Conservation (phyloP, 1,140 invertebrate genomes). For the Acromyrmex heyeri region DNA sequence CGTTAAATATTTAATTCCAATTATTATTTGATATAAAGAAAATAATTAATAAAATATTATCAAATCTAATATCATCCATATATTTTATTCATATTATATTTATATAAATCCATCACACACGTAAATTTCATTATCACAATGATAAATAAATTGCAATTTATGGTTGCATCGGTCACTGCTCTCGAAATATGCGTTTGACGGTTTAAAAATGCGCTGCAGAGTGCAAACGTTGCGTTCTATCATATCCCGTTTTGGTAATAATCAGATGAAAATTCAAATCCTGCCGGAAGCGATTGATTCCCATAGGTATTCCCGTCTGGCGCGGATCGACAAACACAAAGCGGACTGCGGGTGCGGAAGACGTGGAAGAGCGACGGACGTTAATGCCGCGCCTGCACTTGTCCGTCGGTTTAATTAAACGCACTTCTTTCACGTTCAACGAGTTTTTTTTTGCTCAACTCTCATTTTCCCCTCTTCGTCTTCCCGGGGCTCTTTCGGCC, state of each 20-base stretch:
- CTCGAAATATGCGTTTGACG: background rate
- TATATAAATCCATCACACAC: background rate
- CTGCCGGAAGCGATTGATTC: conserved; percentile 5
- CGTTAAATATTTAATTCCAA: conserved; percentile 11
- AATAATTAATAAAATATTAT: background rate
- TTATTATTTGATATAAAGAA: background rate
- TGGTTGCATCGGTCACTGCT: background rate
- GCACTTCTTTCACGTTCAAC: conserved; percentile 75
- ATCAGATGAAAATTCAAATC: conserved; percentile 59
- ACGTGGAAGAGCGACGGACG: conserved; percentile 64
- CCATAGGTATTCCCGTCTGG: background rate
- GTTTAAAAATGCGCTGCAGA: background rate
- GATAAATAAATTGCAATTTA: conserved; percentile 8
- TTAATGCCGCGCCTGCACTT: conserved; percentile 67
- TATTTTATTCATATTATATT: background rate
- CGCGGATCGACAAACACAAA: conserved; percentile 66
- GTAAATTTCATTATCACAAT: background rate
- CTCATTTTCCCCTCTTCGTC: conserved; percentile 32
- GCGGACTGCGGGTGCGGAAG: conserved; percentile 65
- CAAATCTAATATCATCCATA: background rate
- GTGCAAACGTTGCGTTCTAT: conserved; percentile 4
- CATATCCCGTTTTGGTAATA: conserved; percentile 16
- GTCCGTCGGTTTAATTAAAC: conserved; percentile 73
- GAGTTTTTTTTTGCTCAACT: conserved; percentile 68
- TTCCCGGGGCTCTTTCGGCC: background rate